Percentiles rank a stretch among this genome's conserved stretches.
phyloP scores from a whole-genome alignment of 1,140 invertebrate species.

The Heliothis virescens region DNA sequence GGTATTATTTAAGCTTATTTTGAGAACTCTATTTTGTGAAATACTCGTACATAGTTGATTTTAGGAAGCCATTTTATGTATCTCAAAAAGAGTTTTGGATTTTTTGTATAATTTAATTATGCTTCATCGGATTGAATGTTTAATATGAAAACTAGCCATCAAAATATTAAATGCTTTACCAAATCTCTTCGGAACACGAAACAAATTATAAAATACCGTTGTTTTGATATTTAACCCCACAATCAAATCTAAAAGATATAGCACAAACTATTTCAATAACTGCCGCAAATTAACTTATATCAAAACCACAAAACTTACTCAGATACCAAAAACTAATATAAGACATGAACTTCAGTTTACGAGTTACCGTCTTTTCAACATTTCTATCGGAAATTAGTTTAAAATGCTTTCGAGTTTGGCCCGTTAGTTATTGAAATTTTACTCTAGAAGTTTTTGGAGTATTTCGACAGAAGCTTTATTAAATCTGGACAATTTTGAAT shows the following conservation, averaged over 20 bases:
- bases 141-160: not conserved
- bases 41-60: not conserved
- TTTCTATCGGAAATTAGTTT: slow-evolving; percentile 27
- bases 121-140: not conserved
- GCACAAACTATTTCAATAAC: slow-evolving; percentile 18
- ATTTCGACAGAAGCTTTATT: slow-evolving; percentile 9
- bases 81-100: not conserved
- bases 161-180: slow-evolving; percentile 10
- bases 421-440: slow-evolving; percentile 24
- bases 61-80: not conserved
- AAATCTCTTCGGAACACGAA: not conserved
- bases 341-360: slow-evolving; percentile 6
- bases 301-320: not conserved
- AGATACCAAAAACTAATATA: slow-evolving; percentile 25
- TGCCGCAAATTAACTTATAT: slow-evolving; percentile 16
- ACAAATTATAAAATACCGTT: not conserved
- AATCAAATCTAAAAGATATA: not conserved
- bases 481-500: slow-evolving; percentile 12
- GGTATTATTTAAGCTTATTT: too few species aligned
- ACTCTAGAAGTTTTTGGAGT: not conserved
- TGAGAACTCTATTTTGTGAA: not conserved
- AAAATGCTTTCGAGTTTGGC: slow-evolving; percentile 16
- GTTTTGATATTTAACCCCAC: not conserved
- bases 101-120: not conserved
- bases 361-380: slow-evolving; percentile 19